These are phyloP conservation scores for Lithobates sylvaticus DNA, from an alignment of 2,797 vertebrate species.

Conservation along the genomic window DNA sequence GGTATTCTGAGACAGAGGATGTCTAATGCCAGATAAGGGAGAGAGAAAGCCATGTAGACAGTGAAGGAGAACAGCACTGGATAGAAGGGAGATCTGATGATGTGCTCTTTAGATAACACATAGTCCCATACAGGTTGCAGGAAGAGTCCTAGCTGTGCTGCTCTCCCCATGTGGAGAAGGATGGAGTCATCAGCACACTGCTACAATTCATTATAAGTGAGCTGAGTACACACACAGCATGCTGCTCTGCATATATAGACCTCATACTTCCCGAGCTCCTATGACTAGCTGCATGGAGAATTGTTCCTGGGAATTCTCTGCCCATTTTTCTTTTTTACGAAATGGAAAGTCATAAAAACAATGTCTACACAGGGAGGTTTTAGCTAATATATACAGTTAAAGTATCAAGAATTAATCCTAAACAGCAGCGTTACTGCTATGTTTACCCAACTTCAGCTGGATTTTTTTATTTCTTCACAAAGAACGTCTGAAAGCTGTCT, in stretches of 20 bases:
- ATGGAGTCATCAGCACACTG: conserved; percentile 3
- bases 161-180: conserved; percentile 3
- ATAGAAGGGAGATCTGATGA: conserved; percentile 81
- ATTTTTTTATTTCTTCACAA: too few relatives aligned
- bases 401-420: too few relatives aligned
- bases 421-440: too few relatives aligned
- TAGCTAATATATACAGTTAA: too few relatives aligned
- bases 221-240: not conserved
- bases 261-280: not conserved
- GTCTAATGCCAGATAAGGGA: conserved; percentile 86
- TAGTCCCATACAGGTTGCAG: conserved; percentile 81
- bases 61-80: conserved; percentile 83
- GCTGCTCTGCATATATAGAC: not conserved
- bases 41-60: conserved; percentile 82
- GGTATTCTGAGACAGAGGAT: conserved; percentile 73
- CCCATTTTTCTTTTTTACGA: too few relatives aligned
- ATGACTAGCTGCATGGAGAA: too few relatives aligned
- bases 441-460: too few relatives aligned
- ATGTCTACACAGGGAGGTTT: too few relatives aligned
- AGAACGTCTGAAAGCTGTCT: too few relatives aligned
- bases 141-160: conserved; percentile 41
- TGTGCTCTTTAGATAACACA: conserved; percentile 65
- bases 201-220: conserved; percentile 66
- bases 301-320: too few relatives aligned
- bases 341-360: too few relatives aligned